Evolutionary conservation across 1,140 invertebrate species (phyloP).

Genomic region (Uloborus diversus): DNA sequence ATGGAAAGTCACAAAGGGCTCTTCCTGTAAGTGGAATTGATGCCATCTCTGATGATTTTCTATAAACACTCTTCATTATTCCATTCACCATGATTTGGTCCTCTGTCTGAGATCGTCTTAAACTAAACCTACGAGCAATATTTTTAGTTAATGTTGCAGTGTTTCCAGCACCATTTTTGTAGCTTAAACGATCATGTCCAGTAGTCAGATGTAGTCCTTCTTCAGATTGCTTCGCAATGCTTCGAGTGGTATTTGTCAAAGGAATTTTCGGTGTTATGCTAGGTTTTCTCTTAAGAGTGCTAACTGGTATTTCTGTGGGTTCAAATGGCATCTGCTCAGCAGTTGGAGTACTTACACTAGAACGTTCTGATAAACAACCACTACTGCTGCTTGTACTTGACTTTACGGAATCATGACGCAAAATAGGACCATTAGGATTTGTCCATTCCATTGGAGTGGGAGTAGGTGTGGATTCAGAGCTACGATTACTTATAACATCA

Average conservation of each 20-base stretch:
- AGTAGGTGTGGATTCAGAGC: slow-evolving; percentile 55
- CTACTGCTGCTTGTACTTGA: slow-evolving; percentile 60
- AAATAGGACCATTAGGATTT: slow-evolving; percentile 27
- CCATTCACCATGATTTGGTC: slow-evolving; percentile 59
- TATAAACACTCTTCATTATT: slow-evolving; percentile 67
- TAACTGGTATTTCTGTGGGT: slow-evolving; percentile 72
- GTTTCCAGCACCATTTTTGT: slow-evolving; percentile 37
- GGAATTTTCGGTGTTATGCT: slow-evolving; percentile 74
- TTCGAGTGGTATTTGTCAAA: slow-evolving; percentile 87
- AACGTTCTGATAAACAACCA: slow-evolving; percentile 63
- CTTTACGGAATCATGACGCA: slow-evolving; percentile 58
- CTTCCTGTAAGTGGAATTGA: not conserved
- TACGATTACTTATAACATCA: slow-evolving; percentile 41
- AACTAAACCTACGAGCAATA: slow-evolving; percentile 59
- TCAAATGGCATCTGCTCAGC: slow-evolving; percentile 69
- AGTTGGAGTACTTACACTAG: slow-evolving; percentile 65
- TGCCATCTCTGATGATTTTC: slow-evolving; percentile 59
- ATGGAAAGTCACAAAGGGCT: slow-evolving; percentile 60
- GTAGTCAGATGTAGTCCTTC: slow-evolving; percentile 28
- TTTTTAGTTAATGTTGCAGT: slow-evolving; percentile 54
- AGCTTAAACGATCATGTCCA: slow-evolving; percentile 1
- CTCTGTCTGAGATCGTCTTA: slow-evolving; percentile 63
- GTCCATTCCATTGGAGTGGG: slow-evolving; percentile 55
- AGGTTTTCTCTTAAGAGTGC: slow-evolving; percentile 63
- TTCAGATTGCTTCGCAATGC: slow-evolving; percentile 64